phyloP scores from a whole-genome alignment of 2,797 vertebrate genomes.

The Trachops cirrhosus region DNA sequence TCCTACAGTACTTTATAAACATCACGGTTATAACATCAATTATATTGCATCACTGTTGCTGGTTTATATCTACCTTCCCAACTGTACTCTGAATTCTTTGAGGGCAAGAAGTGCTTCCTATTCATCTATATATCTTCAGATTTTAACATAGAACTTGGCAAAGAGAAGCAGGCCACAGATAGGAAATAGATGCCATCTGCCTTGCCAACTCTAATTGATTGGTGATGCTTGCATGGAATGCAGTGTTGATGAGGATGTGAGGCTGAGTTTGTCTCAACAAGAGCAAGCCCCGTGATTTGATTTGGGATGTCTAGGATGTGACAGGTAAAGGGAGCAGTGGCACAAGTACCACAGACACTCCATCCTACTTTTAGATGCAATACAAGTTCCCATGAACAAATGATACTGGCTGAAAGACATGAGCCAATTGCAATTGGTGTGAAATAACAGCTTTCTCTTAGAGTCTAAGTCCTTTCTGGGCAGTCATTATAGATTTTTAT shows the following conservation, averaged over 20 bases:
- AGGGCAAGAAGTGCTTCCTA: neutral
- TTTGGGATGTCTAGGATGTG: neutral
- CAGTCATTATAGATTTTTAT: conserved; percentile 11
- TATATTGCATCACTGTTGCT: neutral
- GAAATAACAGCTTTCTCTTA: conserved; percentile 39
- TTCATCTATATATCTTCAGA: neutral
- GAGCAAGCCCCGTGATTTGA: neutral
- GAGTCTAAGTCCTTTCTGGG: neutral
- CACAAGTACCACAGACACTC: neutral
- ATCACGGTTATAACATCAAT: neutral
- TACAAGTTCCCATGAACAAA: neutral
- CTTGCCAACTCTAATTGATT: conserved; percentile 1
- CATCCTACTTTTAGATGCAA: neutral
- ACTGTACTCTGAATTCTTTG: neutral
- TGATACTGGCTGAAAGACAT: conserved; percentile 4
- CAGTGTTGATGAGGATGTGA: neutral
- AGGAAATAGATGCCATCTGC: neutral
- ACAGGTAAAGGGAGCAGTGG: neutral
- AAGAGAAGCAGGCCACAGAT: neutral
- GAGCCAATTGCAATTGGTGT: neutral
- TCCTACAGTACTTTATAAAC: neutral
- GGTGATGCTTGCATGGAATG: neutral
- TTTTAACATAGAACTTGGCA: neutral
- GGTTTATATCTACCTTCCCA: neutral
- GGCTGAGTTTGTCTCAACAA: neutral